Conservation (phyloP, 2,888 invertebrate genomes). For the Agriopis aurantiaria region DNA sequence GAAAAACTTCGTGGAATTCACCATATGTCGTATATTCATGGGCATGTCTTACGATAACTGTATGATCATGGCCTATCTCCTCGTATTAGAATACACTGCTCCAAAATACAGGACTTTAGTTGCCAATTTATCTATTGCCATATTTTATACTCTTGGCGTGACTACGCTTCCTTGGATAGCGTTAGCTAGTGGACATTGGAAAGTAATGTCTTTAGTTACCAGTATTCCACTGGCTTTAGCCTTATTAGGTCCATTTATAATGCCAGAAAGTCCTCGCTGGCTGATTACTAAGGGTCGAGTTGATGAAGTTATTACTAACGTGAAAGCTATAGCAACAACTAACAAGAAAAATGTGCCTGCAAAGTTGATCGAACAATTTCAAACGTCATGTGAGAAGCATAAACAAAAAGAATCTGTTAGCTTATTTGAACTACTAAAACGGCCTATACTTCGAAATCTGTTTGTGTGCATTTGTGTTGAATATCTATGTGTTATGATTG, state of each 20-base stretch:
- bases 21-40: constrained; percentile 11
- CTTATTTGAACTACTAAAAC: constrained; percentile 59
- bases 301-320: constrained; percentile 56
- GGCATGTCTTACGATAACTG: constrained; percentile 41
- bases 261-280: constrained; percentile 77
- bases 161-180: constrained; percentile 70
- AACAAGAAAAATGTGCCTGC: constrained; percentile 1
- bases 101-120: constrained; percentile 38
- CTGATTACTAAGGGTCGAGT: constrained; percentile 66
- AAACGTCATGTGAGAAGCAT: constrained; percentile 51
- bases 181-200: constrained; percentile 71
- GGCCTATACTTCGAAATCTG: constrained; percentile 59
- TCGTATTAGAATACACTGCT: constrained; percentile 37
- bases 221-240: constrained; percentile 66
- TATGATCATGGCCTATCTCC: constrained; percentile 37
- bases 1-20: constrained; percentile 11
- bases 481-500: constrained; percentile 61
- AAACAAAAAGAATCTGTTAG: constrained; percentile 46
- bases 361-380: constrained; percentile 47
- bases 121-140: constrained; percentile 34
- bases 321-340: constrained; percentile 6
- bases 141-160: constrained; percentile 50
- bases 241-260: constrained; percentile 61
- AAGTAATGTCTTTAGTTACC: constrained; percentile 62
- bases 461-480: constrained; percentile 62